These are phyloP conservation scores for Anabacerthia variegaticeps DNA, from an alignment of 2,797 vertebrate species.

Conservation along the genomic window DNA sequence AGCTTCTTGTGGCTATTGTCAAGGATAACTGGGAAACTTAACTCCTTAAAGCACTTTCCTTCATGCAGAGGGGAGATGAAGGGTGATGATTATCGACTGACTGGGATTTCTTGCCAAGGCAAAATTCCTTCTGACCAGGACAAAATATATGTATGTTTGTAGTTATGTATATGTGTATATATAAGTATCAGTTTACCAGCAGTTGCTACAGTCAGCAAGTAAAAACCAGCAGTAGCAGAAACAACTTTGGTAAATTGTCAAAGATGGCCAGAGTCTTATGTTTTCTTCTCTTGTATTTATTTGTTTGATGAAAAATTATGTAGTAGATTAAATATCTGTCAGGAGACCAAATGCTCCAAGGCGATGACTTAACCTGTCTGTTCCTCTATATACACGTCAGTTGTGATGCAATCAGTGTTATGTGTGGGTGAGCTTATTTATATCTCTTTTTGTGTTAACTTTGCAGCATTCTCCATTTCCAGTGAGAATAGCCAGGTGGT, in stretches of 20 bases:
- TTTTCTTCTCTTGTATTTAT: background rate
- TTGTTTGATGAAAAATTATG: background rate
- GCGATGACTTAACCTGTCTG: background rate
- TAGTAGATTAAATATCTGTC: background rate
- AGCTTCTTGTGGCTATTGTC: fast-evolving
- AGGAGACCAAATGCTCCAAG: background rate
- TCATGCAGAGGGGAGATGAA: background rate
- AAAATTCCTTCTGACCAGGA: background rate
- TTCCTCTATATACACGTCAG: background rate
- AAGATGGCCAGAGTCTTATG: background rate
- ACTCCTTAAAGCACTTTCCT: background rate
- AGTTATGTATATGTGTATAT: background rate
- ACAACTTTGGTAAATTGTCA: background rate
- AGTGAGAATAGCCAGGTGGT: constrained; percentile 96
- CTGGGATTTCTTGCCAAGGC: background rate
- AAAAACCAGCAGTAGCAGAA: background rate
- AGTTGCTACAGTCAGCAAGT: background rate
- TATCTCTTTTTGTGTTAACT: constrained; percentile 2
- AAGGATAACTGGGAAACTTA: background rate
- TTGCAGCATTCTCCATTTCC: constrained; percentile 95
- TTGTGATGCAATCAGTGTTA: background rate
- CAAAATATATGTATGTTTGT: background rate
- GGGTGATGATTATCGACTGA: background rate
- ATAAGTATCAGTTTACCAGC: background rate
- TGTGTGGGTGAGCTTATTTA: background rate